Evolutionary conservation across 2,888 invertebrate genomes (phyloP), one percentile per base, ranked within the genome.

Genomic region (Drosophila mimetica): DNA sequence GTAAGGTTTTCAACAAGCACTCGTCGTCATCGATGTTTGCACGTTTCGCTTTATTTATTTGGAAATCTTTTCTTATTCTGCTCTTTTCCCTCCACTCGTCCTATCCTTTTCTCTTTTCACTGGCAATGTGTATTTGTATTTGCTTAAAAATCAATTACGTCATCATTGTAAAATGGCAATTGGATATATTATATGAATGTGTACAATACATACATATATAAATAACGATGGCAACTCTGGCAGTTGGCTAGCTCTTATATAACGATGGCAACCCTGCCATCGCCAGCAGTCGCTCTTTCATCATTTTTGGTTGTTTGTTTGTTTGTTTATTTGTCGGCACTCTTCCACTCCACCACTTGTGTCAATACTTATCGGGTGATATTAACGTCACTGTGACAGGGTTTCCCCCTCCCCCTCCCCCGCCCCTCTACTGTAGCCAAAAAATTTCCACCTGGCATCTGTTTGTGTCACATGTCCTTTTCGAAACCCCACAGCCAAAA

Each of bases 141-240:
- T 85, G 76, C 84, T 86, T 84, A 74, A 83, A 88, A 85, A 88
- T 86, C 84, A 85, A 85, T 85, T 85, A 85, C 81, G 84, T 88
- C 88, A 88, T 86, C 86, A 88, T 85, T 88, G 84, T 88, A 65
- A 86, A 71, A 76, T 74, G 84, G 48, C 86, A 88, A 83, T 84
- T 77, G 86, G 46, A 39, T 16, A 39, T 41, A 30, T 30, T 30
- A 30, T 30, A 11, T 25, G 25, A n/a, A n/a, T n/a, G n/a, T n/a
- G n/a, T n/a, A n/a, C n/a, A n/a, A n/a, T 25, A 1, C 25, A 7
- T 25, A 22, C 16, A 3, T 37, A 41, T n/a, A 67, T 42, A 50
- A 48, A 66, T 67, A 48, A 30, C 69, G 65, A 67, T 69, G 69
- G 65, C 47, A 66, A 69, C 55, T 55, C 60, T 60, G 48, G 18